These are phyloP conservation scores for Crepidodera aurea DNA, from an alignment of 2,888 invertebrate genomes.

Conservation along the genomic window DNA sequence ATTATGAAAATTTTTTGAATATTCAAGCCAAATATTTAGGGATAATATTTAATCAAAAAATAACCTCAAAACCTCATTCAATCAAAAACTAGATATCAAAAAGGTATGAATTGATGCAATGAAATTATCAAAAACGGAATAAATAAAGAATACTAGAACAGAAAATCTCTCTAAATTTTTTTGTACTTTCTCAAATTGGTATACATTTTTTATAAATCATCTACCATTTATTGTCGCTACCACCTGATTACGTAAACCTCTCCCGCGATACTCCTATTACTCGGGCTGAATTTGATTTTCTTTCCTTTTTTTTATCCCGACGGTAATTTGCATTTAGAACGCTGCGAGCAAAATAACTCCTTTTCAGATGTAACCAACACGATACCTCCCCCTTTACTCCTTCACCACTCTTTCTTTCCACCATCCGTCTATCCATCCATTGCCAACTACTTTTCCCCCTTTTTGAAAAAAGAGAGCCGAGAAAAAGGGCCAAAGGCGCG, in stretches of 20 bases:
- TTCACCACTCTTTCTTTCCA: neutral
- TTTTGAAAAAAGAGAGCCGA: constrained; percentile 8
- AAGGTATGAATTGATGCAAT: too few species aligned
- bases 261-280: constrained; percentile 42
- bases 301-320: constrained; percentile 40
- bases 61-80: too few species aligned
- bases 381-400: constrained; percentile 23
- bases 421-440: constrained; percentile 13
- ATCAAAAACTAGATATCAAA: too few species aligned
- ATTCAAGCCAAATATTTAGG: too few species aligned
- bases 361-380: constrained; percentile 40
- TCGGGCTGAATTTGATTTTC: constrained; percentile 46
- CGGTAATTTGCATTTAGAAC: constrained; percentile 49
- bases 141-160: too few species aligned
- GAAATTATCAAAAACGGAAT: too few species aligned
- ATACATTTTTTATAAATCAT: too few species aligned
- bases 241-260: constrained; percentile 1
- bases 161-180: too few species aligned
- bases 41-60: too few species aligned
- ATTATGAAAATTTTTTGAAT: too few species aligned
- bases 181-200: too few species aligned
- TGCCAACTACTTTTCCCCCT: constrained; percentile 14
- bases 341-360: constrained; percentile 41
- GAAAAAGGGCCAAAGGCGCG: constrained; percentile 20
- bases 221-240: constrained; percentile 24